Base-by-base conservation (phyloP, 1,140 invertebrate genomes). In the Oreohelix idahoensis region DNA sequence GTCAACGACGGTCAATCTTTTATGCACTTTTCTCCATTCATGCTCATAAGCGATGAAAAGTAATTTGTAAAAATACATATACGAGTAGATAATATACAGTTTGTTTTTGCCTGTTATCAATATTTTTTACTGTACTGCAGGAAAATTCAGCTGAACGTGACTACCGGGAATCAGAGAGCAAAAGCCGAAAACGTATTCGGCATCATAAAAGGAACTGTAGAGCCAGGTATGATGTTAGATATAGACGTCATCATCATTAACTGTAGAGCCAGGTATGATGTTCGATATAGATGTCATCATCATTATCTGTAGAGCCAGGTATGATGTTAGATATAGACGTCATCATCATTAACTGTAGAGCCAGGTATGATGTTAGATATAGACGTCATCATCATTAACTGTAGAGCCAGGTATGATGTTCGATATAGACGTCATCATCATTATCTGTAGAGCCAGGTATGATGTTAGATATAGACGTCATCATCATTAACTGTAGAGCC, bases 171-270 rank as follows among this genome's bases (percentile, higher is more conserved):
- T 78, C 42, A 83, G 38, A 85, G 75, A 32, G 83, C 81, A 39
- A 90, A 90, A 35, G 92, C 91, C 26, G 91, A 92, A 63, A 94
- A 94, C 87, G 93, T 94, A 10, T 89, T 94, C 75, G 94, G 93
- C 15, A 88, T 91, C 42, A 93, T 94, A 10, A 86, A 88, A 70
- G 94, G 94, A 0, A 81, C 84, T 13, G 89, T 93, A 10, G 94
- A 94, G 86, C 94, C 94, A 63, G 94, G 92, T 93, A 84, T 36
- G 23, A 58, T 23, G 20, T 23, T 23, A 58, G 23, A 26, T 2
- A 15, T n/a, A n/a, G n/a, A n/a, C n/a, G n/a, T n/a, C n/a, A n/a
- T n/a, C n/a, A n/a, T n/a, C n/a, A n/a, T n/a, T 10, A 58, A 58
- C 51, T 23, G 51, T 58, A 20, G 51, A 58, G 20, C 51, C 51